Evolutionary conservation across 2,797 vertebrate genomes (phyloP), one percentile per base, ranked within the genome.

Genomic region (Macrochelys suwanniensis): DNA sequence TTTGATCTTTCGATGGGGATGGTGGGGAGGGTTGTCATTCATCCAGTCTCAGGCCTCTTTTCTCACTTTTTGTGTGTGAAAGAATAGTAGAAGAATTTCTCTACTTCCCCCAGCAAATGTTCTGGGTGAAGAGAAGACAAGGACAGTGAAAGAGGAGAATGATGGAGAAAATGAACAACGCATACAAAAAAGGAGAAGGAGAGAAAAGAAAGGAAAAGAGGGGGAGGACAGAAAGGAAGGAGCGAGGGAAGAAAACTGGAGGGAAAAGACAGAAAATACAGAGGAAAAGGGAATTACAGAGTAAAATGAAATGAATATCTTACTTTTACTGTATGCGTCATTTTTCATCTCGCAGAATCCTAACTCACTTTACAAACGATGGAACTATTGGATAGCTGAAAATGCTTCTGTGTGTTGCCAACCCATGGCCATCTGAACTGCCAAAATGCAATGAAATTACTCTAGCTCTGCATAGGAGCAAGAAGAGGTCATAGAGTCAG

Each of bases 51-150:
- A 10, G 87, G 76, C 10, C 1, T 78, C 49, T 87, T 57, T 78
- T 87, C 80, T 89, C 83, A 83, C 65, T 56, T 11, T 86, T 81
- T 59, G 74, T 15, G 31, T 5, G 47, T 45, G 61, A 94, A 91
- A 90, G 94, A 10, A 6, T 26, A 5, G 31, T 84, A 84, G 57
- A 83, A 87, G 37, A 59, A 8, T 61, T 95, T 17, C 82, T 94
- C 26, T 47, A 85, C 90, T 87, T 56, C n/a, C n/a, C 88, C 28
- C 23, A 80, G 42, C 59, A 42, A 89, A 15, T 4, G 10, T 45
- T 47, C 68, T 88, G 7, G 3, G 33, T 82, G 79, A 95, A 88
- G n/a, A 91, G 9, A 45, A 59, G 65, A 80, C 23, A 71, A 21
- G 89, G 37, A 37, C 33, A 57, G 8, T 0, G 0, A 82, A 23